Evolutionary conservation across 2,113 vertebrate species (phyloP).

Genomic region (Seriola quinqueradiata): DNA sequence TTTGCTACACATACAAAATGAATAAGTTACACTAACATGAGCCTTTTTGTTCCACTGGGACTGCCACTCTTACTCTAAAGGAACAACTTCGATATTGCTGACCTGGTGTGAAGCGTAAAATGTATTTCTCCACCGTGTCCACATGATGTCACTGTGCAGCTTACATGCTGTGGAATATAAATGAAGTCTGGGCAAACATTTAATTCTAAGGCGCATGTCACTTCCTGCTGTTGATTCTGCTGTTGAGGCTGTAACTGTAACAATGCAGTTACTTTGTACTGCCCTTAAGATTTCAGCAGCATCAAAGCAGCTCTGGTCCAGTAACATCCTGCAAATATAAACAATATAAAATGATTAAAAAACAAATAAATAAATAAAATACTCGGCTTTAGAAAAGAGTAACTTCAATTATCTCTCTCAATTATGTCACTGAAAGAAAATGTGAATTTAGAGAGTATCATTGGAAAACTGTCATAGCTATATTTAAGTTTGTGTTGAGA

Average conservation of each 20-base stretch:
- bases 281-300: not conserved
- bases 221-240: not conserved
- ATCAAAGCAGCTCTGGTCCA: not conserved
- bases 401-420: not conserved
- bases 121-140: constrained; percentile 42
- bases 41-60: no score
- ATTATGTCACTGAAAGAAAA: not conserved
- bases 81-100: not conserved
- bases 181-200: not conserved
- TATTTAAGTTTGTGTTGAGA: no score
- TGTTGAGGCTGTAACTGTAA: not conserved
- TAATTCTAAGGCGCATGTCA: not conserved
- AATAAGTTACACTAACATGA: no score
- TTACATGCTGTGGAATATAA: not conserved
- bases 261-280: not conserved
- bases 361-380: no score
- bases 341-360: no score
- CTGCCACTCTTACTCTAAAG: not conserved
- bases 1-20: not conserved
- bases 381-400: not conserved
- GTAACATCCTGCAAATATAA: not conserved
- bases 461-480: no score
- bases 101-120: not conserved
- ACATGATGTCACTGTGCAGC: constrained; percentile 57
- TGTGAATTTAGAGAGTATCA: no score